Base-by-base conservation (phyloP, 1,140 invertebrate genomes). In the Teleogryllus occipitalis region DNA sequence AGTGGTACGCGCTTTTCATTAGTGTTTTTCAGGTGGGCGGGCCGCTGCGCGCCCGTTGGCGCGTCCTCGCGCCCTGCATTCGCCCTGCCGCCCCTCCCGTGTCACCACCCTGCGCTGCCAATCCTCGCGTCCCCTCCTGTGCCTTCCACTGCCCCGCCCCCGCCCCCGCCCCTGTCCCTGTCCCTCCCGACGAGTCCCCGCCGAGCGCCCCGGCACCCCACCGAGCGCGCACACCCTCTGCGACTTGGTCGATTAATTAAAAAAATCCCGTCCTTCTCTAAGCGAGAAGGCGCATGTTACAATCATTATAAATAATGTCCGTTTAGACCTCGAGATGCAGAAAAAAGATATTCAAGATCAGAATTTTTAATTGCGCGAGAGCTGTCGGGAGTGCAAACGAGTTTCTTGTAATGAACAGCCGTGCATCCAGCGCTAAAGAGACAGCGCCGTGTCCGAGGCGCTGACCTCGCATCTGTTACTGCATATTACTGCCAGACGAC, bases 251-350 rank as follows among this genome's bases (percentile, higher is more conserved):
- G 54, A 65, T 65, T 65, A 65, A 65, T 65, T 65, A 65, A 65
- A 65, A 65, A 65, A 65, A 65, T 65, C 54, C 18, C 54, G 54
- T 65, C 54, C 54, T 65, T 18, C 54, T 65, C 54, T 65, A 65
- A 65, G 54, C 18, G 54, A 65, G 54, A 65, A 65, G 54, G 54
- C 54, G 54, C 54, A 65, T 65, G 54, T 65, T 65, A 65, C 10
- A 65, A 65, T 65, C 54, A 65, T 65, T 65, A 65, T 65, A 65
- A 65, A 65, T 65, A 65, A 65, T 65, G 54, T 65, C 54, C 54
- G 54, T 65, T 65, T 18, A 65, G 54, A 65, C 54, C 54, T 65
- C 54, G 10, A 65, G 54, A 65, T 65, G 54, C 54, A 65, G 54
- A 65, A 65, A 65, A 65, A 65, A 65, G 54, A 65, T 65, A 65